Evolutionary conservation across 2,888 invertebrate genomes (phyloP), one percentile per base, ranked within the genome.

Genomic region (Lithophane ornitopus): DNA sequence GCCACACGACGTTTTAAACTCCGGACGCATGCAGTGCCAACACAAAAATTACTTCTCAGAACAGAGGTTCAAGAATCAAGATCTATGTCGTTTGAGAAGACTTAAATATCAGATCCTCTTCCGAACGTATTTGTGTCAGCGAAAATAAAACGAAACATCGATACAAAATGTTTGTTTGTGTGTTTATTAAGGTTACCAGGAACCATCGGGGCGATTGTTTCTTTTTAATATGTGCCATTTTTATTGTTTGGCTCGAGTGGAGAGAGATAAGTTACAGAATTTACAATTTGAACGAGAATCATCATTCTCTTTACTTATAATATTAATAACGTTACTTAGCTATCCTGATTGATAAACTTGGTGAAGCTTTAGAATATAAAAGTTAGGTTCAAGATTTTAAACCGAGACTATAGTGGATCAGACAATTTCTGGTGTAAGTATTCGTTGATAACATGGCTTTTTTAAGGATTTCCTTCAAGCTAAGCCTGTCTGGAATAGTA

Each of bases 11-110:
- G 84, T 91, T 91, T 92, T 91, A 90, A 91, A 94, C 92, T 94
- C 91, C 93, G 93, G 93, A 95, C 95, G 91, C 93, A 85, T 90
- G 86, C 90, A 90, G 89, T 94, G 95, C 95, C 95, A 96, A 93
- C 90, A 91, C 89, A 93, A 94, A 95, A 94, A 92, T 90, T 85
- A 89, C 88, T 95, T 95, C 94, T 92, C 69, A 93, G 94, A 96
- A 95, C 89, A 93, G 91, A 93, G 94, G 94, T 94, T 96, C 94
- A 95, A 94, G 95, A 95, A 94, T 95, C 94, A 95, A 95, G 95
- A 96, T 94, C 94, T 94, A 94, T 94, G 94, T 93, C 93, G 89
- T 86, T 89, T 87, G 90, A 86, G 86, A 83, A 86, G 87, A 89
- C 90, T 93, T 87, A 90, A 91, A 92, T 93, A 93, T 92, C 91